Evolutionary conservation across 2,797 vertebrate genomes (phyloP).

Genomic region (Rhabdomys pumilio): DNA sequence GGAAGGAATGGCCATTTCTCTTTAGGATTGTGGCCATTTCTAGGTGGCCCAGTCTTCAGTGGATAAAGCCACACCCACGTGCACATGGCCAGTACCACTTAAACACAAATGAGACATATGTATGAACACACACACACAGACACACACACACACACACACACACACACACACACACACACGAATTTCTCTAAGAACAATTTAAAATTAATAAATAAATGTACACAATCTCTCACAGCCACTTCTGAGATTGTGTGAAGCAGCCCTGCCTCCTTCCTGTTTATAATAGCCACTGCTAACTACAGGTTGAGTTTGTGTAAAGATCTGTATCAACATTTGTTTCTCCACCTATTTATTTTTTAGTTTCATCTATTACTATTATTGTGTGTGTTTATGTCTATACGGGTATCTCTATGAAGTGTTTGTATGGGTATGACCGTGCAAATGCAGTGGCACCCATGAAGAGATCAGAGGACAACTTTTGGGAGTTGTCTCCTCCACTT

Average conservation of each 20-base stretch:
- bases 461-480: neutral
- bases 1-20: neutral
- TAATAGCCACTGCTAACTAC: neutral
- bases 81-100: neutral
- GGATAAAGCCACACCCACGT: neutral
- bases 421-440: too few species aligned
- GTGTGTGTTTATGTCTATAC: neutral
- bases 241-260: slow-evolving; percentile 16
- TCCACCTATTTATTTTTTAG: slow-evolving; percentile 7
- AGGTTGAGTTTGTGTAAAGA: neutral
- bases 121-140: neutral
- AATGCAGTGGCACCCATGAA: too few species aligned
- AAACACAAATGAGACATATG: neutral
- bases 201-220: neutral
- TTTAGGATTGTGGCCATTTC: neutral
- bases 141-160: too few species aligned
- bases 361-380: neutral
- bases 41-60: neutral
- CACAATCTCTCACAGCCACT: neutral
- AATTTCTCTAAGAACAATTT: neutral
- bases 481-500: neutral
- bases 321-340: neutral
- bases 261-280: neutral
- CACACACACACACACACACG: too few species aligned
- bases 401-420: too few species aligned